Base-by-base conservation (phyloP, 2,113 vertebrate genomes). In the Empidonax traillii region DNA sequence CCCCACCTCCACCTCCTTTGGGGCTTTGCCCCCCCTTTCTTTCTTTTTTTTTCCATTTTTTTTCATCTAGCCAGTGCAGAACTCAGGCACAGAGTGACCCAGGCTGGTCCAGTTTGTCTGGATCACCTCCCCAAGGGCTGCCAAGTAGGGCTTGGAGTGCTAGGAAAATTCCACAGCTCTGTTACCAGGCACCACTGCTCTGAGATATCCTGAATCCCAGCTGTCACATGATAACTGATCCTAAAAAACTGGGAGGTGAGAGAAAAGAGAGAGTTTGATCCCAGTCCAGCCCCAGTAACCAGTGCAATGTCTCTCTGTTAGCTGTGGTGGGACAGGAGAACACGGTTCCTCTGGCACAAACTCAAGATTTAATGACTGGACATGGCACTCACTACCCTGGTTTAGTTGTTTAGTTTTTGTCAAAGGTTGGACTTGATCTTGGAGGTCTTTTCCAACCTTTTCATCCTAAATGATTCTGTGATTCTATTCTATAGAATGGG, bases 101-200 rank as follows among this genome's bases (percentile, higher is more conserved):
- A 85, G 87, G 55, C 41, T 16, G 56, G 37, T 77, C 63, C 56
- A 74, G 27, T 62, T 81, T 78, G 47, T 85, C 83, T 89, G 91
- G 68, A 43, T 68, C 35, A 13, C 27, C 17, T 84, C 80, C 47
- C 79, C 56, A 63, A 20, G 67, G 85, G 43, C 46, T 91, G 66
- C 66, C 85, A 95, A 80, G 37, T 12, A 76, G 87, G 87, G 43
- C 63, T 93, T 24, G 72, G 52, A 5, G 15, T 35, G 66, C 82
- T 73, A 49, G 55, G 88, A 93, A 92, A 94, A 91, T 88, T 87
- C 91, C 92, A 90, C 41, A 52, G 66, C 69, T 53, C 31, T 47
- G 28, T 24, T 47, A 53, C 8, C 58, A 65, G 47, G 16, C 62
- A 37, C n/a, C 28, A 23, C 6, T 52, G 58, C 37, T 47, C 3